These are phyloP conservation scores for Polyergus mexicanus DNA, from an alignment of 1,140 invertebrate species.

Conservation along the genomic window DNA sequence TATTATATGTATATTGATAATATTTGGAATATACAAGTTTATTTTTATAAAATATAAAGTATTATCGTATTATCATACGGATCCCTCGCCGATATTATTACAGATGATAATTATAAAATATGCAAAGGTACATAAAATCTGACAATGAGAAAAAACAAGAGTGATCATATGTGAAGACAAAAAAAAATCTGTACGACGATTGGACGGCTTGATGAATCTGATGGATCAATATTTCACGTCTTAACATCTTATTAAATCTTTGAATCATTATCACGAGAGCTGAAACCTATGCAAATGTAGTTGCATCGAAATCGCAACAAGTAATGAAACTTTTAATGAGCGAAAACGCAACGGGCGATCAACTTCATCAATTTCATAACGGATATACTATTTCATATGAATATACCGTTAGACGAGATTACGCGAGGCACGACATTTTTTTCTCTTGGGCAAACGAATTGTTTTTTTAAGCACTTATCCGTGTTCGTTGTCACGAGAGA, in stretches of 20 bases:
- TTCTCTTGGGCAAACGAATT: neutral
- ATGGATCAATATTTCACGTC: constrained; percentile 19
- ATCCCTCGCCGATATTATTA: neutral
- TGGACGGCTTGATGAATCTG: neutral
- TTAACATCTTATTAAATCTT: constrained; percentile 8
- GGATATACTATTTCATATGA: too few species aligned
- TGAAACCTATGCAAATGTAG: constrained; percentile 36
- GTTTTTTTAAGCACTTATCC: constrained; percentile 12
- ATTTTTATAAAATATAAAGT: too few species aligned
- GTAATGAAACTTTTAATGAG: constrained; percentile 41
- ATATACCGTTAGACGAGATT: constrained; percentile 5
- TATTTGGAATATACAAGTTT: too few species aligned
- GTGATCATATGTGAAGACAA: neutral
- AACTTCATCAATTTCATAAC: constrained; percentile 14
- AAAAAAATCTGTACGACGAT: neutral
- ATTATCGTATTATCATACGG: neutral
- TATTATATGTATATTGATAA: neutral
- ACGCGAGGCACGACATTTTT: constrained; percentile 17
- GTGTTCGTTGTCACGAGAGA: neutral
- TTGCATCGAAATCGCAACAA: neutral
- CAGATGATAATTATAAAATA: constrained; percentile 1
- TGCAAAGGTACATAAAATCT: neutral
- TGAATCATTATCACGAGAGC: neutral
- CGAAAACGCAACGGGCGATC: neutral
- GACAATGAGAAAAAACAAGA: constrained; percentile 8